Evolutionary conservation across 92 coral and sea anemone species (phyloP), one percentile per base, ranked within the genome.

Genomic region (Phenganax subtilis): DNA sequence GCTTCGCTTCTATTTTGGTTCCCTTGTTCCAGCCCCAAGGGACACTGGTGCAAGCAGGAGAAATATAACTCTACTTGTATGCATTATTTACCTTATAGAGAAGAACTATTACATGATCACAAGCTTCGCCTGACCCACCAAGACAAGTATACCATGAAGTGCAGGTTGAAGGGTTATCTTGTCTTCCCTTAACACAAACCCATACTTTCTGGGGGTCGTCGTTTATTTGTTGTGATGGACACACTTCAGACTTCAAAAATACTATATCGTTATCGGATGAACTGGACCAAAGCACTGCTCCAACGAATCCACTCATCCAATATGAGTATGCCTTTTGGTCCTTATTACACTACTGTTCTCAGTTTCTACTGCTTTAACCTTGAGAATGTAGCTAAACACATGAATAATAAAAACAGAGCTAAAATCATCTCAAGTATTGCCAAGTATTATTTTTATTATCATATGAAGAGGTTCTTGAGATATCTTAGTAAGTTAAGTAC

Each of bases 171-270:
- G 63, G 63, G 16, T 57, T 16, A 56, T 75, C 77, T 9, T 20
- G 25, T 20, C 65, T 55, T 44, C 87, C 89, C 84, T 84, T 72
- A 17, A 69, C 51, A 84, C 87, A 83, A 12, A 88, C 73, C 89
- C 90, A 88, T 20, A 20, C 25, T 20, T 20, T 20, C 25, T 20
- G 88, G 16, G 88, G 90, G 88, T 87, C 90, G 72, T 87, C 88
- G 20, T 82, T 37, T 14, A 79, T 14, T 66, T 78, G 71, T 20
- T 88, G 86, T n/a, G 89, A 88, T 47, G 86, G 89, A 30, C 82
- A 65, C 16, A 86, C 90, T 16, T 57, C n/a, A 54, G 80, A 62
- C 56, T 81, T 72, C 17, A 71, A 68, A 71, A 81, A 81, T 30
- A 11, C 12, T 58, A 44, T 57, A 15, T 55, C 37, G 72, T 63